phyloP scores from a whole-genome alignment of 2,113 vertebrate genomes.

The Potamarius usumacintae region DNA sequence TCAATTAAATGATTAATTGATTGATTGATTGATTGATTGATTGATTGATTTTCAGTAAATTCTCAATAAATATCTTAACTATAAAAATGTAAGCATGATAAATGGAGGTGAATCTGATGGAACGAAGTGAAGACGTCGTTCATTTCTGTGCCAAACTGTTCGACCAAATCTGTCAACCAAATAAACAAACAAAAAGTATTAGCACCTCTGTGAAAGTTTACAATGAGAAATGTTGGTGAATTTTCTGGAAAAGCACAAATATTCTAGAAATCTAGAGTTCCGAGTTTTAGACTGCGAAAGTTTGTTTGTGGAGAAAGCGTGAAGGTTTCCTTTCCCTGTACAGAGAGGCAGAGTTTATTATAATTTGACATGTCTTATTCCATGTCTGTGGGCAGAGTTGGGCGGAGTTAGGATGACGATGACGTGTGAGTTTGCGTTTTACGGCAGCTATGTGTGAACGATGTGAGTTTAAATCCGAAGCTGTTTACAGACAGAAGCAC shows the following conservation, averaged over 20 bases:
- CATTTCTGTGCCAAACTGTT: slow-evolving; percentile 66
- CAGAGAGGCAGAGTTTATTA: background rate
- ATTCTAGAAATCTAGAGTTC: background rate
- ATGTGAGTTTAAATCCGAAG: slow-evolving; percentile 66
- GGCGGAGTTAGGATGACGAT: slow-evolving; percentile 54
- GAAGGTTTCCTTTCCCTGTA: background rate
- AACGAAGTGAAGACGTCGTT: slow-evolving; percentile 65
- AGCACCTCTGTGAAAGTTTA: slow-evolving; percentile 19
- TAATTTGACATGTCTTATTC: background rate
- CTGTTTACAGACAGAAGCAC: slow-evolving; percentile 74
- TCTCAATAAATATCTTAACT: background rate
- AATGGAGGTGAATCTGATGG: slow-evolving; percentile 36
- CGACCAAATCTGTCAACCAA: slow-evolving; percentile 71
- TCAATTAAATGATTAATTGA: background rate
- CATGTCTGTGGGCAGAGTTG: background rate
- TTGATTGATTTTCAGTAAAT: background rate
- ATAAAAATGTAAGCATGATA: no score
- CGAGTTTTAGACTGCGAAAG: background rate
- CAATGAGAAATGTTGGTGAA: background rate
- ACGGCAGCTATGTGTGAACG: slow-evolving; percentile 75
- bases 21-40: no score
- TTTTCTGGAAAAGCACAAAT: slow-evolving; percentile 16
- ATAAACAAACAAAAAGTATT: background rate
- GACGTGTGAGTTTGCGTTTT: slow-evolving; percentile 72
- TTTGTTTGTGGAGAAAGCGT: background rate